Base-by-base conservation (phyloP, 2,797 vertebrate species). In the Dicrostonyx torquatus region DNA sequence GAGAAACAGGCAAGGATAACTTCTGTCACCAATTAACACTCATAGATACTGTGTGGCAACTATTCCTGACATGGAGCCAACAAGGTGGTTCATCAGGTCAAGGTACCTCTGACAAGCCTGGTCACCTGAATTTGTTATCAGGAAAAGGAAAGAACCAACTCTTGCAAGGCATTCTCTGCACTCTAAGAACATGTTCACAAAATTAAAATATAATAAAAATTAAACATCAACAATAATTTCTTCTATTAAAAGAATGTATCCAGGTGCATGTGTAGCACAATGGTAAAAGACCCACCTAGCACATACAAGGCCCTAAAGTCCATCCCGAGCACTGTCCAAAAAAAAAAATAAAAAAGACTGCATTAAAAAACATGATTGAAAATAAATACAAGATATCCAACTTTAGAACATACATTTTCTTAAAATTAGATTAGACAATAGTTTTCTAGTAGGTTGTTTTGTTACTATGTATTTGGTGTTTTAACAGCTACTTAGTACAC, bases 391-490 rank as follows among this genome's bases (percentile, higher is more conserved):
- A 78, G 14, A 68, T 15, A 9, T 77, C 17, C 78, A 82, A 77
- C 76, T 72, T 83, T 13, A 94, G 64, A 92, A 45, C 17, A 76
- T 45, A 48, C 1, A 89, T 77, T 90, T 93, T 92, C 85, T 70
- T 88, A 87, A 92, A 91, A 83, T 89, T 89, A 83, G 12, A 55
- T 10, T 85, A 87, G 18, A 48, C 48, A 90, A 79, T 78, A 85
- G 62, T 92, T 77, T 90, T 85, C 77, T 78, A 64, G 43, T 70
- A 88, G 37, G 15, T 80, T 64, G 80, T 45, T 78, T 77, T 87
- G 22, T 85, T 91, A n/a, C 58, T 73, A 22, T 55, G 37, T 8
- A 75, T 58, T 87, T 70, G 85, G 2, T 82, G 72, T 24, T 76
- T 77, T 78, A 78, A 88, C 68, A 22, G 7, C 73, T 60, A 76